Conservation (phyloP, 2,797 vertebrate species). For the Sciaenops ocellatus region DNA sequence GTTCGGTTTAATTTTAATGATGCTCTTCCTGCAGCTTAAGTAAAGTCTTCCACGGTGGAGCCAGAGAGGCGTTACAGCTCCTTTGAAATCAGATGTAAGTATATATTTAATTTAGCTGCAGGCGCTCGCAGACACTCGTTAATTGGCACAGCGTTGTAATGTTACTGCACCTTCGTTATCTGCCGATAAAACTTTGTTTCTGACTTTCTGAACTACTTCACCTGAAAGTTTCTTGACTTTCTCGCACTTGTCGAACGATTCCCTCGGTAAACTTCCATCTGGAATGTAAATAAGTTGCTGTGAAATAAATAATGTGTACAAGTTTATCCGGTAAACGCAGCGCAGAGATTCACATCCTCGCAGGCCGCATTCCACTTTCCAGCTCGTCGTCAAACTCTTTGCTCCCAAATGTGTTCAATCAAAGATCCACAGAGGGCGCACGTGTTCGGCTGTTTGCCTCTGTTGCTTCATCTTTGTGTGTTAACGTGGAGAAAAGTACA, state of each 20-base stretch:
- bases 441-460: constrained; percentile 68
- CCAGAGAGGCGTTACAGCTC: constrained; percentile 56
- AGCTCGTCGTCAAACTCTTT: constrained; percentile 61
- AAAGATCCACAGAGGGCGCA: constrained; percentile 66
- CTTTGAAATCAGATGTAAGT: constrained; percentile 76
- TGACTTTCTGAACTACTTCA: constrained; percentile 42
- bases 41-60: constrained; percentile 68
- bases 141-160: constrained; percentile 56
- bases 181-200: constrained; percentile 42
- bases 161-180: constrained; percentile 45
- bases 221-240: constrained; percentile 73
- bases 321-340: constrained; percentile 48
- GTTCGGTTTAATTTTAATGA: constrained; percentile 76
- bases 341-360: constrained; percentile 38
- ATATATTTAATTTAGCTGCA: constrained; percentile 75
- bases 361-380: constrained; percentile 10
- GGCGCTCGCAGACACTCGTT: constrained; percentile 54
- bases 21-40: constrained; percentile 76
- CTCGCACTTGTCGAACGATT: constrained; percentile 27
- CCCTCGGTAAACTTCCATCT: constrained; percentile 63
- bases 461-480: constrained; percentile 58
- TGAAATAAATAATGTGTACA: constrained; percentile 69
- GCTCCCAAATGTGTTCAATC: constrained; percentile 68
- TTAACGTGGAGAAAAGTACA: constrained; percentile 68
- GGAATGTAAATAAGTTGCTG: constrained; percentile 75